phyloP scores from a whole-genome alignment of 2,113 vertebrate genomes.

The Ceyx margarethae region DNA sequence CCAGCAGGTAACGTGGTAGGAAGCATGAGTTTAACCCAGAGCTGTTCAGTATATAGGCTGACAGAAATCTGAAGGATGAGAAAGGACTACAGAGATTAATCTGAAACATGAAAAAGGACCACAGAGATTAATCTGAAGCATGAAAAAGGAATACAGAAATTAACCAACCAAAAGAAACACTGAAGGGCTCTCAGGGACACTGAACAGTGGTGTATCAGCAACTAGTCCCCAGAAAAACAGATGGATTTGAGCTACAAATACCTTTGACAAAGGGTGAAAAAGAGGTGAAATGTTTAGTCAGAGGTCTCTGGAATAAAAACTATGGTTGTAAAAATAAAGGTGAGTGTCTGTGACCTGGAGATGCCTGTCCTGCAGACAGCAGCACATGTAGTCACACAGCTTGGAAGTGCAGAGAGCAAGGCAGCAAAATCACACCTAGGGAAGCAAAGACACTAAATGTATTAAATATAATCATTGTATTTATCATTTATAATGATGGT shows the following conservation, averaged over 20 bases:
- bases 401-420: not conserved
- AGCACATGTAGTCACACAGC: not conserved
- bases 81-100: not conserved
- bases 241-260: not conserved
- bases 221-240: not conserved
- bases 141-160: not conserved
- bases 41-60: not conserved
- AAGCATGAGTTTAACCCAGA: not conserved
- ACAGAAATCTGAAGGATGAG: not conserved
- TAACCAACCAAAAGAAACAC: not conserved
- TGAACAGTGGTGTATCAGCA: not conserved
- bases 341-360: not conserved
- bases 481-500: no score
- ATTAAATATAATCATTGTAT: not conserved
- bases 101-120: not conserved
- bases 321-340: not conserved
- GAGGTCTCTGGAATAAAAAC: not conserved
- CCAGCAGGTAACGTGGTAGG: not conserved
- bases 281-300: not conserved
- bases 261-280: not conserved
- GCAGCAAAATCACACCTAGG: not conserved
- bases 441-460: not conserved
- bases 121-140: no score
- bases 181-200: not conserved
- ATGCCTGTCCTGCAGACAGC: not conserved